phyloP scores from a whole-genome alignment of 2,888 invertebrate genomes.

The Leptarthrus brevirostris region DNA sequence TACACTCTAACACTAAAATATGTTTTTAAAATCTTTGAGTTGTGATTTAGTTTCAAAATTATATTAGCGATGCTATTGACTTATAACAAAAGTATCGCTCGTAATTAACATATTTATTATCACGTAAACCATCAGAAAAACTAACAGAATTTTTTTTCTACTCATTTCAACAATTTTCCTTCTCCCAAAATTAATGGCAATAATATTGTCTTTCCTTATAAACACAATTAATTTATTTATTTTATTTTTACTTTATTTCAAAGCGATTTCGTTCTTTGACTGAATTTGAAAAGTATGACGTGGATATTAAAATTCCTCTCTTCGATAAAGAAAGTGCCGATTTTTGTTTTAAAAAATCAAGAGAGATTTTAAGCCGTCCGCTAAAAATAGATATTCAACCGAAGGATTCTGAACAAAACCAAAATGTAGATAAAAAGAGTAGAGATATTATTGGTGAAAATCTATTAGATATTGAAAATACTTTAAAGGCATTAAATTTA shows the following conservation, averaged over 20 bases:
- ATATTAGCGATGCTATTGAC: constrained; percentile 48
- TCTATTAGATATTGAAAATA: constrained; percentile 67
- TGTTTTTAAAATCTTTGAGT: constrained; percentile 8
- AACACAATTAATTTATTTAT: constrained; percentile 54
- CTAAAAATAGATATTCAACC: constrained; percentile 61
- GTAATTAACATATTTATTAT: constrained; percentile 37
- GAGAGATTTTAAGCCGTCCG: constrained; percentile 75
- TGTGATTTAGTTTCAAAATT: constrained; percentile 51
- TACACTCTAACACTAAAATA: constrained; percentile 32
- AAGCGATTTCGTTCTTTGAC: constrained; percentile 70
- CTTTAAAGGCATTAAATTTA: constrained; percentile 65
- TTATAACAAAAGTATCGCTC: constrained; percentile 46
- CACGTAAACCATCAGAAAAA: constrained; percentile 44
- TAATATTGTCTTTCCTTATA: constrained; percentile 31
- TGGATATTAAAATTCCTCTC: constrained; percentile 71
- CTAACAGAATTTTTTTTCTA: constrained; percentile 40
- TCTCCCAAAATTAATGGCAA: constrained; percentile 27
- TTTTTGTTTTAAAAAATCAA: constrained; percentile 78
- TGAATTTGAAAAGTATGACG: constrained; percentile 67
- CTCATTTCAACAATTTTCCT: constrained; percentile 35
- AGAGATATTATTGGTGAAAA: constrained; percentile 65
- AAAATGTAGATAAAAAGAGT: constrained; percentile 16
- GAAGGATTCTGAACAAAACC: constrained; percentile 8
- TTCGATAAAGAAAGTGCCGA: constrained; percentile 81
- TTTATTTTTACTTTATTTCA: constrained; percentile 52